Evolutionary conservation across 2,888 invertebrate species (phyloP).

Genomic region (Siphonodentalium dalli): DNA sequence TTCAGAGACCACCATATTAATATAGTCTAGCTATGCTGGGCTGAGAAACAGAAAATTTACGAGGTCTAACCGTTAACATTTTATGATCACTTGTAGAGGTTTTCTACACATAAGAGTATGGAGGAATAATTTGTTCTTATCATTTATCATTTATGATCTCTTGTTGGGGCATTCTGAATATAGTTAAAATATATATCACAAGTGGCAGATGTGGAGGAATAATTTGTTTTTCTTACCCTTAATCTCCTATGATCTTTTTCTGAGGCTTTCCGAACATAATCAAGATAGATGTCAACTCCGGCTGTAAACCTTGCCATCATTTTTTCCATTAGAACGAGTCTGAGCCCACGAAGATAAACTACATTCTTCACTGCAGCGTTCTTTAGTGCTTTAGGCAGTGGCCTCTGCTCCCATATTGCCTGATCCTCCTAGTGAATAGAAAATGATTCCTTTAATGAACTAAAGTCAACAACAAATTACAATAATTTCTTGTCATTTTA

Average conservation of each 20-base stretch:
- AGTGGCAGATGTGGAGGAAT: not conserved
- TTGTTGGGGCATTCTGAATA: too few species aligned
- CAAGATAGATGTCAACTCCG: constrained; percentile 55
- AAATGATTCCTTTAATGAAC: not conserved
- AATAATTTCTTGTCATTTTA: not conserved
- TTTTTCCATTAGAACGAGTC: constrained; percentile 44
- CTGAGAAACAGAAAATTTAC: too few species aligned
- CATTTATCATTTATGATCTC: too few species aligned
- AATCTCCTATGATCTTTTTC: constrained; percentile 30
- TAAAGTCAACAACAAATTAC: not conserved
- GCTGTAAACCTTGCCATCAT: constrained; percentile 54
- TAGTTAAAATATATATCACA: too few species aligned
- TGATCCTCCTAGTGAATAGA: constrained; percentile 40
- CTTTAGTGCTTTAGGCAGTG: constrained; percentile 36
- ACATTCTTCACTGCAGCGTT: constrained; percentile 47
- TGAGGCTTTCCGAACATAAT: constrained; percentile 45
- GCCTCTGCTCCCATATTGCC: constrained; percentile 46
- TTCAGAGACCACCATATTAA: too few species aligned
- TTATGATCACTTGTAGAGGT: too few species aligned
- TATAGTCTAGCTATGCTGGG: too few species aligned
- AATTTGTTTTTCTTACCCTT: constrained; percentile 25
- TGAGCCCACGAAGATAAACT: constrained; percentile 44
- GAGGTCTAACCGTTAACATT: too few species aligned
- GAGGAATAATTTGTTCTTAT: too few species aligned
- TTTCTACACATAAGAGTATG: too few species aligned